A percentile compares a stretch with the other conserved stretches of the same genome.
Evolutionary conservation across 1,140 invertebrate species (phyloP).

Genomic region (Temnothorax longispinosus): DNA sequence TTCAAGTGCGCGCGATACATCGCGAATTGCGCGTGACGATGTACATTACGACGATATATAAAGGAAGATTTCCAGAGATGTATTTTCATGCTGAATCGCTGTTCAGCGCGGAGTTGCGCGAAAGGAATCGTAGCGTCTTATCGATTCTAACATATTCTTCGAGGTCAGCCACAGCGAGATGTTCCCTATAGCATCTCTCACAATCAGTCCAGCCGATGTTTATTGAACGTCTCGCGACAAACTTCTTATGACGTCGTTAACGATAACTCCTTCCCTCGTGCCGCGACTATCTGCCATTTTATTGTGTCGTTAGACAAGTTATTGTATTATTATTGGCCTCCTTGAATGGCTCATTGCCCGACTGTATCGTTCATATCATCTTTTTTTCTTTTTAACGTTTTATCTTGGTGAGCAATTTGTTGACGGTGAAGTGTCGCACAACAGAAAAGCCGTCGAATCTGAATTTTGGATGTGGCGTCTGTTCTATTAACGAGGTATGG

Average conservation of each 20-base stretch:
- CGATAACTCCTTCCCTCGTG: neutral
- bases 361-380: neutral
- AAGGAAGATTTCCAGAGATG: neutral
- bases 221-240: slow-evolving; percentile 16
- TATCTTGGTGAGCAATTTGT: slow-evolving; percentile 26
- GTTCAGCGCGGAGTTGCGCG: neutral
- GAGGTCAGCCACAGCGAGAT: neutral
- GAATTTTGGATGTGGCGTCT: neutral
- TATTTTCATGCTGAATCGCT: slow-evolving; percentile 17
- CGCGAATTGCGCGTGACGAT: slow-evolving; percentile 25
- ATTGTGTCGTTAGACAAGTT: slow-evolving; percentile 30
- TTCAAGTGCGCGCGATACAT: neutral
- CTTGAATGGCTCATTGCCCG: slow-evolving; percentile 40
- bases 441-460: neutral
- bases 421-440: neutral
- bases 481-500: neutral
- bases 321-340: slow-evolving; percentile 60
- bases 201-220: slow-evolving; percentile 15
- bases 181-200: neutral
- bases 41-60: neutral
- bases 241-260: slow-evolving; percentile 24
- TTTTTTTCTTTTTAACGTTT: slow-evolving; percentile 15
- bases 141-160: slow-evolving; percentile 27
- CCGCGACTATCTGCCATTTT: slow-evolving; percentile 19
- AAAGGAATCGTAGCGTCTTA: slow-evolving; percentile 8